These are phyloP conservation scores for Passer domesticus DNA, from an alignment of 2,113 vertebrate genomes.

Conservation along the genomic window DNA sequence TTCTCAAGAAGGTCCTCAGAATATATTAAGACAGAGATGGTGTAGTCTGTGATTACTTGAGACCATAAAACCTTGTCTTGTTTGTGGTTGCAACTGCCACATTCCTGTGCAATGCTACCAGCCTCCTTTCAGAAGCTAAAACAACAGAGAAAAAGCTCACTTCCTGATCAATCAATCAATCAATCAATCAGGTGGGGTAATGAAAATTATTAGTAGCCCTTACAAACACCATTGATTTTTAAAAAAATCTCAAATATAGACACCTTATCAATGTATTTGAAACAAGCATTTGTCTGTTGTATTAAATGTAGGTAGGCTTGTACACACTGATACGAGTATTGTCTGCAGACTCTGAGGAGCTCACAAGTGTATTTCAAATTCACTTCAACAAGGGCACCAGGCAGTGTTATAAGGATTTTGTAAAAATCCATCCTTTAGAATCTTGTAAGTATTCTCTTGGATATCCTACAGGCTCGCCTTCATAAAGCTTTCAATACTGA, in stretches of 20 bases:
- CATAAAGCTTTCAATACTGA: slow-evolving; percentile 59
- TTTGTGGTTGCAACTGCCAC: background rate
- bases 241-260: background rate
- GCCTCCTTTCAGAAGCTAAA: slow-evolving; percentile 16
- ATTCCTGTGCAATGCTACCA: background rate
- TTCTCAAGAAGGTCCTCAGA: background rate
- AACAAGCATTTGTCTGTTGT: background rate
- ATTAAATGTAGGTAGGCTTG: slow-evolving; percentile 2
- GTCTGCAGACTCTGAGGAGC: slow-evolving; percentile 1
- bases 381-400: slow-evolving; percentile 22
- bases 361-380: slow-evolving; percentile 62
- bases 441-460: slow-evolving; percentile 50
- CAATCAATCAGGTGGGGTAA: background rate
- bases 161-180: no score
- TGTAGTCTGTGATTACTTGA: slow-evolving; percentile 4
- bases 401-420: slow-evolving; percentile 44
- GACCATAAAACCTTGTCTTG: background rate
- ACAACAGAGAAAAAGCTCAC: slow-evolving; percentile 5
- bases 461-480: slow-evolving; percentile 59
- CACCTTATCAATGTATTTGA: background rate
- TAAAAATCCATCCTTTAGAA: slow-evolving; percentile 57
- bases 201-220: background rate
- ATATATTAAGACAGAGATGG: background rate
- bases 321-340: slow-evolving; percentile 7
- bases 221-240: background rate